These are phyloP conservation scores for Cheirogaleus medius DNA, from an alignment of 2,113 vertebrate genomes.

Conservation along the genomic window DNA sequence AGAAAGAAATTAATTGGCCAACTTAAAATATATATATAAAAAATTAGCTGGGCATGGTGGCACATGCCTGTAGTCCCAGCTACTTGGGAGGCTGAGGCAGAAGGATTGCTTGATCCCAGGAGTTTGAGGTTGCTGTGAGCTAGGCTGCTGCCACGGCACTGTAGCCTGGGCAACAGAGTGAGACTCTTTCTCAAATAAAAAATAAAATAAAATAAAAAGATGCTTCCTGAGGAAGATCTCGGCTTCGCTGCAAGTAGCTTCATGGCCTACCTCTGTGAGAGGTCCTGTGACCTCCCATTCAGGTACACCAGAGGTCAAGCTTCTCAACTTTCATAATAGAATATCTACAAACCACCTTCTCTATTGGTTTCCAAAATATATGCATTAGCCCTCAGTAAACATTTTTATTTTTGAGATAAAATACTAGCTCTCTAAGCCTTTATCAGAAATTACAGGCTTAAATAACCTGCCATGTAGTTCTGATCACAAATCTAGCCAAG, in stretches of 20 bases:
- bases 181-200: too few relatives aligned
- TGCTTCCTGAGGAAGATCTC: not conserved
- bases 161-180: too few relatives aligned
- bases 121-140: too few relatives aligned
- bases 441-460: slow-evolving; percentile 31
- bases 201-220: too few relatives aligned
- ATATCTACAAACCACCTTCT: not conserved
- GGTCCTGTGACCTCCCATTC: not conserved
- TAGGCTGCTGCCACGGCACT: too few relatives aligned
- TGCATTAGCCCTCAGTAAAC: not conserved
- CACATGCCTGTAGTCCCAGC: too few relatives aligned
- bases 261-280: not conserved
- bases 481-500: slow-evolving; percentile 30
- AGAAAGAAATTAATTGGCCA: too few relatives aligned
- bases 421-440: slow-evolving; percentile 2
- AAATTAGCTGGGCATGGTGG: too few relatives aligned
- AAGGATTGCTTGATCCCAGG: too few relatives aligned
- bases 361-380: slow-evolving; percentile 12
- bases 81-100: too few relatives aligned
- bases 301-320: not conserved
- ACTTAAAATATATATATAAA: too few relatives aligned
- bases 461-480: not conserved
- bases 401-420: not conserved
- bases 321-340: not conserved
- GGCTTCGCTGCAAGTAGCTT: not conserved